Evolutionary conservation across 35 echinoderm and acorn worm species (phyloP).

Genomic region (Heliocidaris erythrogramma): DNA sequence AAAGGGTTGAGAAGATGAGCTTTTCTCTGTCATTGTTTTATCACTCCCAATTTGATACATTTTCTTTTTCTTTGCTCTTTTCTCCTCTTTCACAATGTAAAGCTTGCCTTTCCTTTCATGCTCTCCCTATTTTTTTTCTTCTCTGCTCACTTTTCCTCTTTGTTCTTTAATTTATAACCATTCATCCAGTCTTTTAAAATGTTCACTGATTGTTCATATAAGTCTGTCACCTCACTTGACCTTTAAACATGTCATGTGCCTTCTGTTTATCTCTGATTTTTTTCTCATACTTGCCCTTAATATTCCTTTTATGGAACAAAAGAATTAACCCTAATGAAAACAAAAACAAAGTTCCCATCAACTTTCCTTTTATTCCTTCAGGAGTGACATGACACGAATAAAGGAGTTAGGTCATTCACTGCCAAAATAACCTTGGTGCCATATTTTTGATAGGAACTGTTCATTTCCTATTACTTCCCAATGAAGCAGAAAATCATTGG

Average conservation of each 20-base stretch:
- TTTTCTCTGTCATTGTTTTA: too few species aligned
- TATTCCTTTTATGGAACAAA: not conserved
- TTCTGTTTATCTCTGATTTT: not conserved
- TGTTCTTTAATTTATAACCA: too few species aligned
- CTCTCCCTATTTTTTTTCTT: too few species aligned
- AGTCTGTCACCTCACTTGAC: not conserved
- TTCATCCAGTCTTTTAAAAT: too few species aligned
- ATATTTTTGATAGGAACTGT: not conserved
- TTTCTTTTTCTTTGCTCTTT: too few species aligned
- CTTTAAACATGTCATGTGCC: not conserved
- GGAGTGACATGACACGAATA: not conserved
- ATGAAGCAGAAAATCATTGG: not conserved
- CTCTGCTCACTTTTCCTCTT: too few species aligned
- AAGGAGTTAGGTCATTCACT: not conserved
- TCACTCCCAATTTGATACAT: too few species aligned
- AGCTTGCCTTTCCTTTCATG: too few species aligned
- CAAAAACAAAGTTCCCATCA: not conserved
- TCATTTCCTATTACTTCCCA: not conserved
- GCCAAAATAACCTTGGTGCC: not conserved
- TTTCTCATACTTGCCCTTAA: not conserved
- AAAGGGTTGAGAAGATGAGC: too few species aligned
- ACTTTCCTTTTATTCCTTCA: not conserved
- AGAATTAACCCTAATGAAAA: not conserved
- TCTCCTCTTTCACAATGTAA: too few species aligned
- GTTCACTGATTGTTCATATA: not conserved